A percentile compares a stretch with the other conserved stretches of the same genome.
Evolutionary conservation across 92 coral and sea anemone species (phyloP).

Genomic region (Parazoanthus swiftii): DNA sequence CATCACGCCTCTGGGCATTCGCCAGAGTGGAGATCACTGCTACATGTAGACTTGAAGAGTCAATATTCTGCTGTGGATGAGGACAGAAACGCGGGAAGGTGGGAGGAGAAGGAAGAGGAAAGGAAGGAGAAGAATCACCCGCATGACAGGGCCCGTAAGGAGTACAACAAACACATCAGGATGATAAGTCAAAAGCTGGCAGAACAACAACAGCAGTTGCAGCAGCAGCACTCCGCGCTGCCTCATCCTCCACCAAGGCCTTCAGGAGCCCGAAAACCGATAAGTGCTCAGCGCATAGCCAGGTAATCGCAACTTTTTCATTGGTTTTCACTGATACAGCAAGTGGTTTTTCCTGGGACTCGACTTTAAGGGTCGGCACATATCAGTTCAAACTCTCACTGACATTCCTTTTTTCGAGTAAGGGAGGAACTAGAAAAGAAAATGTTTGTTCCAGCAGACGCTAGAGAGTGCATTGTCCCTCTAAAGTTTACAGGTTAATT

Average conservation of each 20-base stretch:
- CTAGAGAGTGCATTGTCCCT: too few relatives aligned
- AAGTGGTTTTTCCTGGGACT: too few relatives aligned
- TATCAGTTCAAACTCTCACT: too few relatives aligned
- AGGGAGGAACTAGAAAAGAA: too few relatives aligned
- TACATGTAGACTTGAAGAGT: conserved; percentile 58
- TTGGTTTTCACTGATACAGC: not conserved
- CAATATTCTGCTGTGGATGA: conserved; percentile 14
- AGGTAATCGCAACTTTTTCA: conserved; percentile 55
- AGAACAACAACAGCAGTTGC: conserved; percentile 65
- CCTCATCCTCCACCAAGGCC: conserved; percentile 94
- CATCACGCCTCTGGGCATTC: conserved; percentile 44
- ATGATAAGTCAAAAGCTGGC: conserved; percentile 78
- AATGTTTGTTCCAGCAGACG: too few relatives aligned
- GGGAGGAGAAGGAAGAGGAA: conserved; percentile 21
- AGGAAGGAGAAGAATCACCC: conserved; percentile 35
- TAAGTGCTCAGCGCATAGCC: conserved; percentile 78
- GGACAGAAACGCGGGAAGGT: not conserved
- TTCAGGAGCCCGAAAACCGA: conserved; percentile 70
- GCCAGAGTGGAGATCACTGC: conserved; percentile 51
- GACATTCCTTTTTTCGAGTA: too few relatives aligned
- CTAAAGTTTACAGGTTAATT: too few relatives aligned
- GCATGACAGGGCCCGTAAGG: conserved; percentile 65
- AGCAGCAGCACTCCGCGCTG: conserved; percentile 37
- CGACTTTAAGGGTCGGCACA: too few relatives aligned
- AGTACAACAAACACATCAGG: conserved; percentile 89